Percentiles rank a stretch among this genome's conserved stretches.
phyloP scores from a whole-genome alignment of 2,888 invertebrate species.

The Agriopis marginaria region DNA sequence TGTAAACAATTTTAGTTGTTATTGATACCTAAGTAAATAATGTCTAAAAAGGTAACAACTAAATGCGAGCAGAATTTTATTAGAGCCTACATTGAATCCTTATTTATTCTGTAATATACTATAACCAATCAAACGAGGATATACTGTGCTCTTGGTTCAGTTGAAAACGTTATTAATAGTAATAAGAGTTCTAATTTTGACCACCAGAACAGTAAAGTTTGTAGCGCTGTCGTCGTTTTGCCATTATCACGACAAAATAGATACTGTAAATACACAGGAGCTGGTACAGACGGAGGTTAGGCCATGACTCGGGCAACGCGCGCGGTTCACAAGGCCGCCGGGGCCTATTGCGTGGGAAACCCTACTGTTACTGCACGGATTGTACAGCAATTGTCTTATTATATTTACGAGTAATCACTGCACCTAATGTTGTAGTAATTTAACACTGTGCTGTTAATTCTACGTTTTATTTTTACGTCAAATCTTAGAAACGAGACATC shows the following conservation, averaged over 20 bases:
- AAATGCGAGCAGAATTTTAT: too few species aligned
- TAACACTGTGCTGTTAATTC: neutral
- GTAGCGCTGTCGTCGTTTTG: conserved; percentile 2
- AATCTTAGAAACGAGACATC: neutral
- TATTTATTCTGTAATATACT: too few species aligned
- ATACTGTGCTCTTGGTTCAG: too few species aligned
- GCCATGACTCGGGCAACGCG: conserved; percentile 61
- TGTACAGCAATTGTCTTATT: conserved; percentile 28
- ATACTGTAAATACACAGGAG: conserved; percentile 2
- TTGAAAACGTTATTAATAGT: too few species aligned
- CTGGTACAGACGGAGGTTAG: conserved; percentile 30
- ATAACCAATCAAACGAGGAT: too few species aligned
- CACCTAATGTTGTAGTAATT: conserved; percentile 9
- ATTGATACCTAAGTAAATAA: too few species aligned
- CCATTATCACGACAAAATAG: conserved; percentile 2
- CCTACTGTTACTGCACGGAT: conserved; percentile 50
- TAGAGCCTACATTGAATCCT: too few species aligned
- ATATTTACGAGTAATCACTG: conserved; percentile 25
- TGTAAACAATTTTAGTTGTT: too few species aligned
- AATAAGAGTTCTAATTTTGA: neutral
- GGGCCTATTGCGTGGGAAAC: conserved; percentile 64
- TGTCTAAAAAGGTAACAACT: too few species aligned
- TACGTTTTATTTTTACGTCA: neutral
- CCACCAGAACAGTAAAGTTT: neutral
- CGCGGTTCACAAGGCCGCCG: conserved; percentile 75